Base-by-base conservation (phyloP, 2,888 invertebrate species). In the Eristalis tenax region DNA sequence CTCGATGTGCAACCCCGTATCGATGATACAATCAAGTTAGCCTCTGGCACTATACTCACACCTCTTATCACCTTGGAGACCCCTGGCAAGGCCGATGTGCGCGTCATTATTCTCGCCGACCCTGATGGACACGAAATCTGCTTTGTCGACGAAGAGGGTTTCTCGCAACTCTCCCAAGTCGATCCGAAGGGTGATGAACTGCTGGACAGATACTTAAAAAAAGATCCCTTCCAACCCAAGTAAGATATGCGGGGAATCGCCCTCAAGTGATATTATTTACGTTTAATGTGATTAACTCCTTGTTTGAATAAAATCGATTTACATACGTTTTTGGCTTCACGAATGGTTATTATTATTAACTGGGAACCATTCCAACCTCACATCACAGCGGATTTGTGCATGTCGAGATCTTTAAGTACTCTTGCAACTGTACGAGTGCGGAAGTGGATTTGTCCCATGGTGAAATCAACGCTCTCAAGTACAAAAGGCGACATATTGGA, bases 71-170 rank as follows among this genome's bases (percentile, higher is more conserved):
- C 96, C n/a, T 94, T 99, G 88, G 98, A 98, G 91, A 99, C 99
- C 0, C 99, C 99, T 0, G 99, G 98, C 64, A 99, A 99, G 93
- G 99, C 99, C 0, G 97, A 98, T 0, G 99, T 99, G 0, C 95
- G 97, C 88, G 99, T 99, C 40, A 97, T 99, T 79, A 99, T 99
- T 90, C 94, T 99, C 3, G 98, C 98, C 1, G 99, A 99, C 94
- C 99, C 99, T 0, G 98, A 99, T 93, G 97, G 96, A 0, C 99
- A 99, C 93, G 99, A 99, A 94, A 99, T 99, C 89, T 99, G 99
- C 93, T 99, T 99, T 93, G 99, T 99, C 5, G 99, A 99, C 88
- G 98, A 99, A 90, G 98, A 99, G 94, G 98, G 96, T 50, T 99
- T 98, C 94, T 94, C 96, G 6, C 95, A 98, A 90, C 93, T 99